Evolutionary conservation across 2,797 vertebrate genomes (phyloP).

Genomic region (Sardinella longiceps): DNA sequence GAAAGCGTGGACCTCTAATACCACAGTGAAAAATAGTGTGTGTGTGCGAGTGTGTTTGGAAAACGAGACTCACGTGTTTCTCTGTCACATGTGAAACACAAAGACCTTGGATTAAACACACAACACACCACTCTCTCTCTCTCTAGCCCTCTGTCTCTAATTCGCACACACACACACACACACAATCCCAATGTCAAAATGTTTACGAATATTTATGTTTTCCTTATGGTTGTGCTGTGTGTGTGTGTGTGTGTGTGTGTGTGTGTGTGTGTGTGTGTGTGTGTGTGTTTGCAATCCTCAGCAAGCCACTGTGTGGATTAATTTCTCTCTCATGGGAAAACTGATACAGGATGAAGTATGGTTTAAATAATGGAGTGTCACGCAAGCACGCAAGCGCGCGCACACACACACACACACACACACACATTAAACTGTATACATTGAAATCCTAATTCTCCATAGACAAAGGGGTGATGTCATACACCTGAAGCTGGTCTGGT

Average conservation of each 20-base stretch:
- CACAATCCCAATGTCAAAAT: background rate
- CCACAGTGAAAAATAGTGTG: slow-evolving; percentile 1
- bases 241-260: slow-evolving; percentile 20
- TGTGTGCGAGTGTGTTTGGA: slow-evolving; percentile 12
- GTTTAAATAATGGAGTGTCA: slow-evolving; percentile 45
- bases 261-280: slow-evolving; percentile 1
- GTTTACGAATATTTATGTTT: background rate
- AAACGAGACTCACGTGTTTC: slow-evolving; percentile 40
- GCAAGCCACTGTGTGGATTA: slow-evolving; percentile 34
- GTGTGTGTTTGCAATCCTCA: slow-evolving; percentile 7
- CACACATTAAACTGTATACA: background rate
- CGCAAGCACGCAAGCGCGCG: slow-evolving; percentile 32
- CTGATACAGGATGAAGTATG: slow-evolving; percentile 35
- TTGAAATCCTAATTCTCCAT: slow-evolving; percentile 51
- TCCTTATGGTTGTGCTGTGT: slow-evolving; percentile 7
- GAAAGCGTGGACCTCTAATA: slow-evolving; percentile 12
- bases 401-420: slow-evolving; percentile 21
- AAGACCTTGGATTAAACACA: slow-evolving; percentile 3
- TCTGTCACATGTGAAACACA: slow-evolving; percentile 51
- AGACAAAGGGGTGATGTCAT: slow-evolving; percentile 68
- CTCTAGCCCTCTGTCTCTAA: background rate
- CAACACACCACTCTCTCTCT: background rate
- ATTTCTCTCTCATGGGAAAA: slow-evolving; percentile 59
- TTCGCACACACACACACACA: background rate
- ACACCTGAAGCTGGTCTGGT: slow-evolving; percentile 65